These are phyloP conservation scores for Ennomos quercinarius DNA, from an alignment of 2,888 invertebrate genomes.

Conservation along the genomic window DNA sequence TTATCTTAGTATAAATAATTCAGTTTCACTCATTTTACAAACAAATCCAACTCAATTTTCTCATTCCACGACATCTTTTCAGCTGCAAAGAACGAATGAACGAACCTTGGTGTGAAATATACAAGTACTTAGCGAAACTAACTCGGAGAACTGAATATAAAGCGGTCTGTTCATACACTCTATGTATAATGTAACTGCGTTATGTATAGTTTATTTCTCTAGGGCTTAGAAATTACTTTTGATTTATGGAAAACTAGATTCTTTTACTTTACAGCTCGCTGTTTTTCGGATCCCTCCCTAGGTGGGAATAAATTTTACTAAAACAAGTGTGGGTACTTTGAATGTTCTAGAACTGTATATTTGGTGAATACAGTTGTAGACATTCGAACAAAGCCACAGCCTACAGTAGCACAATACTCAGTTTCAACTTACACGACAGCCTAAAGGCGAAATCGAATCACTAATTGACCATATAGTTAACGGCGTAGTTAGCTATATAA, in stretches of 20 bases:
- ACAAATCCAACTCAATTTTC: neutral
- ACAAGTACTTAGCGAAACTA: conserved; percentile 4
- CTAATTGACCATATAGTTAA: too few relatives aligned
- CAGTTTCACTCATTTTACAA: too few relatives aligned
- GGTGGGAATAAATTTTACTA: conserved; percentile 21
- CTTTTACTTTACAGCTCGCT: conserved; percentile 11
- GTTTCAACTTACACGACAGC: too few relatives aligned
- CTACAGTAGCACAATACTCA: too few relatives aligned
- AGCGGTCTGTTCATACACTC: conserved; percentile 13
- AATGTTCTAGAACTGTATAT: neutral
- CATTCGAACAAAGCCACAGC: conserved; percentile 4
- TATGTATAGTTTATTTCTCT: conserved; percentile 15
- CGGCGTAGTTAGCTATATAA: too few relatives aligned
- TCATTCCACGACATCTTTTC: neutral
- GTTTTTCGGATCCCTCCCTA: conserved; percentile 24
- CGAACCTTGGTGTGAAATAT: conserved; percentile 2
- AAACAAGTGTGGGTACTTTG: conserved; percentile 20
- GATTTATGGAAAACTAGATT: conserved; percentile 28
- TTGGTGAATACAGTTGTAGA: conserved; percentile 9
- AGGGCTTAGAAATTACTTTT: conserved; percentile 23
- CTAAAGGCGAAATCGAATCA: too few relatives aligned
- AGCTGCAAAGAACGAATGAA: too few relatives aligned
- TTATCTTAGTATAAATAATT: too few relatives aligned
- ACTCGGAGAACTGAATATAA: conserved; percentile 9
- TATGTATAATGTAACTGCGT: neutral